Evolutionary conservation across 2,888 invertebrate species (phyloP).

Genomic region (Oscheius sp.): DNA sequence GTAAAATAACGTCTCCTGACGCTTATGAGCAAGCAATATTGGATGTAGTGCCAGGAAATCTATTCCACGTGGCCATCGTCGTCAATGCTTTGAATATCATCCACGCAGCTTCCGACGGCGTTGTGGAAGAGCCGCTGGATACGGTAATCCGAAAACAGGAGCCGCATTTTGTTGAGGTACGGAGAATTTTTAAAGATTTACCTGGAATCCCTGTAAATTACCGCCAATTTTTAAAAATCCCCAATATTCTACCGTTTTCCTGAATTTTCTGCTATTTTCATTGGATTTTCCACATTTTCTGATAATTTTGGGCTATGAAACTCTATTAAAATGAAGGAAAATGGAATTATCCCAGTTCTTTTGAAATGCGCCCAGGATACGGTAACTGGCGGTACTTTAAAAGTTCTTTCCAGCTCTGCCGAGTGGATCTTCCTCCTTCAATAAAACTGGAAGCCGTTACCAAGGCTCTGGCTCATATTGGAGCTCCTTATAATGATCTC

Average conservation of each 20-base stretch:
- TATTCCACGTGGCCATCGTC: slow-evolving; percentile 47
- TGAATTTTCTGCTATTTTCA: background rate
- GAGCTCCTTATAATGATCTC: slow-evolving; percentile 53
- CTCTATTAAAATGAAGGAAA: too few relatives aligned
- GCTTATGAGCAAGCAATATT: slow-evolving; percentile 26
- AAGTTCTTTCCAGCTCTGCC: slow-evolving; percentile 23
- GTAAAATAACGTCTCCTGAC: slow-evolving; percentile 1
- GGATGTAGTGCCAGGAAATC: slow-evolving; percentile 4
- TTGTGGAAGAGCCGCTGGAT: slow-evolving; percentile 34
- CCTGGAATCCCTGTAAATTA: too few relatives aligned
- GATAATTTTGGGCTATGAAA: too few relatives aligned
- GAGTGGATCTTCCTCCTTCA: slow-evolving; percentile 11
- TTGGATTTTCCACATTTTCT: too few relatives aligned
- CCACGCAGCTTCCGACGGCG: slow-evolving; percentile 45
- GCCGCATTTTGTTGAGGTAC: slow-evolving; percentile 42
- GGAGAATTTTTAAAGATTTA: background rate
- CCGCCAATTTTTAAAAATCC: too few relatives aligned
- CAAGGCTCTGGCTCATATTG: slow-evolving; percentile 23
- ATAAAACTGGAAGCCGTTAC: slow-evolving; percentile 18
- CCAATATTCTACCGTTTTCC: too few relatives aligned
- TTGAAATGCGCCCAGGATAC: background rate
- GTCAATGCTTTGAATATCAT: slow-evolving; percentile 32
- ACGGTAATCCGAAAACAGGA: slow-evolving; percentile 37
- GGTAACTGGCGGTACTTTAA: background rate
- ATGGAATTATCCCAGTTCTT: too few relatives aligned